Conservation (phyloP, 2,797 vertebrate species). For the Gouania willdenowi region DNA sequence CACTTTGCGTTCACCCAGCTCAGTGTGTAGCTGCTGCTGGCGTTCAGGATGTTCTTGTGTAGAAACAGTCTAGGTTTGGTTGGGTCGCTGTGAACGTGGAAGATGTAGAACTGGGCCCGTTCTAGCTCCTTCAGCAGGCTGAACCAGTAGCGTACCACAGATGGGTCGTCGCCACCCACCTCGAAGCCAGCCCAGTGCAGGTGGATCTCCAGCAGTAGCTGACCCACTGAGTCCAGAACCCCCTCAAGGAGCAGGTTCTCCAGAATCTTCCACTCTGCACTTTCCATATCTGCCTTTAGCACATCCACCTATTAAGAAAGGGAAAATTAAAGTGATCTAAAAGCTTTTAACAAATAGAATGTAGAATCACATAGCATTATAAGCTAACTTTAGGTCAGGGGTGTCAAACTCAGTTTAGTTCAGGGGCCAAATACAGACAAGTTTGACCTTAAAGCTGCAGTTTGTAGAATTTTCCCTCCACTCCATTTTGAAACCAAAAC, state of each 20-base stretch:
- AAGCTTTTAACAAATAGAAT: too few relatives aligned
- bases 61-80: constrained; percentile 85
- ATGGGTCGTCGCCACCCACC: constrained; percentile 85
- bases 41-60: constrained; percentile 84
- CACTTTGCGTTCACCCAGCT: constrained; percentile 91
- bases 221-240: constrained; percentile 86
- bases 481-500: too few relatives aligned
- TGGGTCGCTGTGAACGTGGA: constrained; percentile 81
- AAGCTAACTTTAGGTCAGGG: too few relatives aligned
- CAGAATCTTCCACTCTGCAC: constrained; percentile 95
- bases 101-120: constrained; percentile 84
- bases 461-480: too few relatives aligned
- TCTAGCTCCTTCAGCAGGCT: constrained; percentile 91
- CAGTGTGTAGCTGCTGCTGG: constrained; percentile 87
- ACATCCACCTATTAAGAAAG: constrained; percentile 81
- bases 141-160: constrained; percentile 93
- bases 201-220: constrained; percentile 89
- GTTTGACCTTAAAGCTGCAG: too few relatives aligned
- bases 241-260: constrained; percentile 91
- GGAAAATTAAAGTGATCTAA: too few relatives aligned
- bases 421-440: too few relatives aligned
- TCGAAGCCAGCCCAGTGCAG: constrained; percentile 96
- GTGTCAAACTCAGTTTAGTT: too few relatives aligned
- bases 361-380: too few relatives aligned
- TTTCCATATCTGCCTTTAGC: constrained; percentile 92